A percentile compares a stretch with the other conserved stretches of the same genome.
Evolutionary conservation across 2,113 vertebrate species (phyloP).

Genomic region (Callithrix jacchus): DNA sequence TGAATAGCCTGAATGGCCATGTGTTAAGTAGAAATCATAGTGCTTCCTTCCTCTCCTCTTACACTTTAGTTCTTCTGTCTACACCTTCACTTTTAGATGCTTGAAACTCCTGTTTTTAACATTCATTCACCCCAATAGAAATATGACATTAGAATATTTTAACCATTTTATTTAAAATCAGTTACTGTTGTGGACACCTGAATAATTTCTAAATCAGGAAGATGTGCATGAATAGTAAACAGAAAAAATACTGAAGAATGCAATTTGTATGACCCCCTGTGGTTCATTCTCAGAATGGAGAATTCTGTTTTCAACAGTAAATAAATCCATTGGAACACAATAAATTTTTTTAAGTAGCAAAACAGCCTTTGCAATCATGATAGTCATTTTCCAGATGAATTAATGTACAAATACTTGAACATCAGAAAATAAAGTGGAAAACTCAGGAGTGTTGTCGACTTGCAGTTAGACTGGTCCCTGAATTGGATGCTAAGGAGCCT

Average conservation of each 20-base stretch:
- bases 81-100: background rate
- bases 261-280: background rate
- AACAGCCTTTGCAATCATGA: background rate
- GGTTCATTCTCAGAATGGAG: background rate
- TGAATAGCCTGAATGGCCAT: background rate
- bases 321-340: background rate
- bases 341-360: background rate
- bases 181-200: constrained; percentile 18
- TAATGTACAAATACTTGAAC: background rate
- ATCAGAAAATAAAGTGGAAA: background rate
- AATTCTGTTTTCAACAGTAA: background rate
- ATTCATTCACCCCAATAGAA: background rate
- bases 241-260: background rate
- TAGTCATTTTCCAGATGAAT: background rate
- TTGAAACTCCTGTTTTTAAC: background rate
- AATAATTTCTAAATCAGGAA: constrained; percentile 43
- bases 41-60: background rate
- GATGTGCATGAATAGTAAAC: background rate
- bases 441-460: background rate
- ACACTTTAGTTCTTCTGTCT: background rate
- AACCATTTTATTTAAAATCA: constrained; percentile 23
- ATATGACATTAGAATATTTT: background rate
- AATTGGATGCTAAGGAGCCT: background rate
- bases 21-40: background rate
- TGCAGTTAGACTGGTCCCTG: background rate